A percentile compares a stretch with the other conserved stretches of the same genome.
Conservation (phyloP, 2,888 invertebrate species). For the Camptogramma bilineatum region DNA sequence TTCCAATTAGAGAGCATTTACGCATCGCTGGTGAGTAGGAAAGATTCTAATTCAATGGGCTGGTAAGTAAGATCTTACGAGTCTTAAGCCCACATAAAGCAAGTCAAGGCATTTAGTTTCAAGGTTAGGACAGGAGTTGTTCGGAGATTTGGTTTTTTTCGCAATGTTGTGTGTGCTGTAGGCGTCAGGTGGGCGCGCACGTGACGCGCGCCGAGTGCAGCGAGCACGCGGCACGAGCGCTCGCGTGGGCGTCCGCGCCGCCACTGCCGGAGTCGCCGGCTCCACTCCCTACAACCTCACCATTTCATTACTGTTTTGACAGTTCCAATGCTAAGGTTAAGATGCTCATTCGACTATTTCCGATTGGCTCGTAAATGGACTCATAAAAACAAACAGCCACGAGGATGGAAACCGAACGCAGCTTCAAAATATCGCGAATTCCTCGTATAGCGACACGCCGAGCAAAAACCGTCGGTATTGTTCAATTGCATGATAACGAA, state of each 20-base stretch:
- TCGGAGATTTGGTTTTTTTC: constrained; percentile 79
- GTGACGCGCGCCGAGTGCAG: constrained; percentile 71
- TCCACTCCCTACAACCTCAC: constrained; percentile 39
- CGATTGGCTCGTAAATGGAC: constrained; percentile 51
- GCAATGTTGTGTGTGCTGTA: constrained; percentile 77
- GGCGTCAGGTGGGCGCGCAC: constrained; percentile 82
- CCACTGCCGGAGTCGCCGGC: constrained; percentile 60
- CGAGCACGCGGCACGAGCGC: constrained; percentile 66
- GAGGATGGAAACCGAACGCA: constrained; percentile 53
- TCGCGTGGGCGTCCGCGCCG: constrained; percentile 69
- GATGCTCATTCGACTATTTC: constrained; percentile 37
- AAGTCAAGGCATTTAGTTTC: constrained; percentile 78
- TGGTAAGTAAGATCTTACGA: constrained; percentile 65
- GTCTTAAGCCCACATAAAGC: constrained; percentile 72
- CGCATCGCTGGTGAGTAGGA: constrained; percentile 42
- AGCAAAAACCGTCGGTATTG: constrained; percentile 66
- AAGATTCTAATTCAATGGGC: constrained; percentile 68
- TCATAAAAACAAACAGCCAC: constrained; percentile 49
- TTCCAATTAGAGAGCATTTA: constrained; percentile 41
- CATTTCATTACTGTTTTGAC: constrained; percentile 37
- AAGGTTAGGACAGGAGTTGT: constrained; percentile 77
- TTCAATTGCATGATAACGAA: constrained; percentile 67
- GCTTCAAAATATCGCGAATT: constrained; percentile 63
- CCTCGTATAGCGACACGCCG: constrained; percentile 53
- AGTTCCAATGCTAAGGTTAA: constrained; percentile 30